Percentiles rank a stretch among this genome's conserved stretches.
Evolutionary conservation across 2,113 vertebrate genomes (phyloP).

Genomic region (Protobothrops mucrosquamatus): DNA sequence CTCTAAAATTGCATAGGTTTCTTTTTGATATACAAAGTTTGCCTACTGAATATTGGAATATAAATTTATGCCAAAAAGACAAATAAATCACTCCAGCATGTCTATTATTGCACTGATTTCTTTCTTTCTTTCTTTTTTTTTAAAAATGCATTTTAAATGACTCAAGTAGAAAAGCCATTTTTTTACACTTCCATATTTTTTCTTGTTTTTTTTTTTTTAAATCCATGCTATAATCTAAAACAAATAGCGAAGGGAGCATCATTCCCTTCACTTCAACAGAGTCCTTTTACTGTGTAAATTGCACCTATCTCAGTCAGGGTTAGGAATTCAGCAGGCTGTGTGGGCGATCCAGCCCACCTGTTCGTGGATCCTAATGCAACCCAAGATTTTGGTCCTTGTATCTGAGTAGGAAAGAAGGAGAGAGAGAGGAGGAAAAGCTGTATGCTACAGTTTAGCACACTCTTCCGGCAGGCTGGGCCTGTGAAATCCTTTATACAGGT

Average conservation of each 20-base stretch:
- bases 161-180: neutral
- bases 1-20: neutral
- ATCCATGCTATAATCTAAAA: neutral
- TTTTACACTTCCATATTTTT: neutral
- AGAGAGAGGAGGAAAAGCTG: neutral
- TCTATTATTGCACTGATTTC: neutral
- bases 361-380: neutral
- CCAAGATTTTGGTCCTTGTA: too few relatives aligned
- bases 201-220: neutral
- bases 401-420: neutral
- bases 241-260: neutral
- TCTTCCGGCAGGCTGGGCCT: neutral
- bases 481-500: neutral
- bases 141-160: neutral
- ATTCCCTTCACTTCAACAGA: neutral
- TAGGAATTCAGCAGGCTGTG: neutral
- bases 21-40: neutral
- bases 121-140: neutral
- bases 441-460: neutral
- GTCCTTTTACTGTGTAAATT: neutral
- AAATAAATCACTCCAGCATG: neutral
- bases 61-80: constrained; percentile 6
- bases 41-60: neutral
- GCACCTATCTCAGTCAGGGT: neutral
- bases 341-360: neutral